Conservation (phyloP, 1,140 invertebrate species). For the Chlorops oryzae region DNA sequence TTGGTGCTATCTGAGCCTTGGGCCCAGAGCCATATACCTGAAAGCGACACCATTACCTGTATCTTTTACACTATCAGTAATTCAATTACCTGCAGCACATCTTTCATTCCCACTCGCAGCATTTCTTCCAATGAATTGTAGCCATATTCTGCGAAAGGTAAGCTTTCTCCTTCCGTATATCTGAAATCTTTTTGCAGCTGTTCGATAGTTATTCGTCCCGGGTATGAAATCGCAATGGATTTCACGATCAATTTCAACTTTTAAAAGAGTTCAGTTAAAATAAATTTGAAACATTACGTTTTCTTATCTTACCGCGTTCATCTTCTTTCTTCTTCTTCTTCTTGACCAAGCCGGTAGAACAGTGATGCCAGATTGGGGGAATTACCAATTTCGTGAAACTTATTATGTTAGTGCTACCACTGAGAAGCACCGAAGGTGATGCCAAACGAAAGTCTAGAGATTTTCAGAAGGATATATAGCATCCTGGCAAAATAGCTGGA, state of each 20-base stretch:
- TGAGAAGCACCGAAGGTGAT: too few species aligned
- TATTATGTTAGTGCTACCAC: not conserved
- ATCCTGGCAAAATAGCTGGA: too few species aligned
- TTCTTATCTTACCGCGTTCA: too few species aligned
- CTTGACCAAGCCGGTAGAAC: constrained; percentile 1
- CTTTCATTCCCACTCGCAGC: constrained; percentile 28
- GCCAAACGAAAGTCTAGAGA: too few species aligned
- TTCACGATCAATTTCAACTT: constrained; percentile 31
- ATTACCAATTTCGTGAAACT: not conserved
- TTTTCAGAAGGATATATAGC: too few species aligned
- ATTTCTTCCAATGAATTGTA: constrained; percentile 28
- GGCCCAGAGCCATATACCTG: constrained; percentile 27
- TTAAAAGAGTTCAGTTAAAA: constrained; percentile 10
- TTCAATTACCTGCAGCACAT: constrained; percentile 17
- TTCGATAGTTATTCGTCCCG: constrained; percentile 24
- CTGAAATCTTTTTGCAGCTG: constrained; percentile 25
- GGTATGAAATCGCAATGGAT: constrained; percentile 30
- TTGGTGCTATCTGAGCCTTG: constrained; percentile 17
- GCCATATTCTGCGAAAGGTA: constrained; percentile 28
- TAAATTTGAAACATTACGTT: too few species aligned
- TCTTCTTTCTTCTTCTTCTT: too few species aligned
- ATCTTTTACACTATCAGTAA: not conserved
- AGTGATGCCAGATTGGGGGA: constrained; percentile 1
- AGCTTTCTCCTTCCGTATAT: constrained; percentile 20
- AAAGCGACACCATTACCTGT: not conserved